Percentiles rank a stretch among this genome's conserved stretches.
Evolutionary conservation across 2,113 vertebrate species (phyloP).

Genomic region (Gymnarchus niloticus): DNA sequence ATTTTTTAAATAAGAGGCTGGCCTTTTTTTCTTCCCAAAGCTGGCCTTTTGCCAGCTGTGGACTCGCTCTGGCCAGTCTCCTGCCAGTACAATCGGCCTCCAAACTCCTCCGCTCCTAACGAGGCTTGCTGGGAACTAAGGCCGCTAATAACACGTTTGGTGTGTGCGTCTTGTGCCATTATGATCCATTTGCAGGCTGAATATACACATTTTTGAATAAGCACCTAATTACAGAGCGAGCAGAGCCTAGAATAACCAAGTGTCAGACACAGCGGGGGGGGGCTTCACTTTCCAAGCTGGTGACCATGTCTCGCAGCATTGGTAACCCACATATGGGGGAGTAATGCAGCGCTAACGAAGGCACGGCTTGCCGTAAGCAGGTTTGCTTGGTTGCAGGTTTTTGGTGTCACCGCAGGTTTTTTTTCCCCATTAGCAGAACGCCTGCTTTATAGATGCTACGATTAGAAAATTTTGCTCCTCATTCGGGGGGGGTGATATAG

Average conservation of each 20-base stretch:
- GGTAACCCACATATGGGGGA: too few species aligned
- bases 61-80: background rate
- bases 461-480: background rate
- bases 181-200: slow-evolving; percentile 29
- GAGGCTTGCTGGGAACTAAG: slow-evolving; percentile 31
- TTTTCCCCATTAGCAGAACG: background rate
- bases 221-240: background rate
- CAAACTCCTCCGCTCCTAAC: background rate
- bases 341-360: background rate
- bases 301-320: too few species aligned
- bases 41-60: background rate
- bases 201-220: slow-evolving; percentile 28
- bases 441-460: background rate
- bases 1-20: background rate
- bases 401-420: background rate
- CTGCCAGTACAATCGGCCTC: background rate
- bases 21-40: background rate
- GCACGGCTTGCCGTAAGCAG: background rate
- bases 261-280: background rate
- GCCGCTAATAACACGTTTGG: slow-evolving; percentile 44
- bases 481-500: too few species aligned
- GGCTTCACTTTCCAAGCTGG: background rate
- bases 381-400: background rate
- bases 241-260: background rate
- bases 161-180: slow-evolving; percentile 31